These are phyloP conservation scores for Sakesphorus luctuosus DNA, from an alignment of 2,113 vertebrate species.

Conservation along the genomic window DNA sequence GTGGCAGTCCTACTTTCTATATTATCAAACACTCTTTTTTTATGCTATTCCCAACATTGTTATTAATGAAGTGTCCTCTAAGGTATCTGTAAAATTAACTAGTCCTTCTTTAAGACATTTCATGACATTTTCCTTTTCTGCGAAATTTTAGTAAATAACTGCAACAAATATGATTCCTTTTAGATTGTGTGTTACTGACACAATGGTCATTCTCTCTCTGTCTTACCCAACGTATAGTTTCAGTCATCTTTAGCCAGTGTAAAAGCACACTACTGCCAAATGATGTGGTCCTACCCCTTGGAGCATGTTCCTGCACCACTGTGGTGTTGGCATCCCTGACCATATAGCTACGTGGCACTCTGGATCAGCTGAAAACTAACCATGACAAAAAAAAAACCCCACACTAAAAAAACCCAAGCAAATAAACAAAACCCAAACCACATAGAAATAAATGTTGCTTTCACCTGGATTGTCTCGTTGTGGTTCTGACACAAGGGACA, in stretches of 20 bases:
- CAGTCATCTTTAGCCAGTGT: slow-evolving; percentile 62
- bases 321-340: not conserved
- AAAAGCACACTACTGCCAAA: not conserved
- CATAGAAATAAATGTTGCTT: not conserved
- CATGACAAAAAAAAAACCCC: not conserved
- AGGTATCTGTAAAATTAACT: not conserved
- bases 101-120: not conserved
- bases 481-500: not conserved
- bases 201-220: not conserved
- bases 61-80: not conserved
- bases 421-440: not conserved
- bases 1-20: not conserved
- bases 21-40: not conserved
- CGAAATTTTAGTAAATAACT: not conserved
- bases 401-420: not conserved
- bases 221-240: slow-evolving; percentile 23
- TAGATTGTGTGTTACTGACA: not conserved
- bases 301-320: not conserved
- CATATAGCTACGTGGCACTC: not conserved
- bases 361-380: not conserved
- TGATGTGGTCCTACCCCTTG: not conserved
- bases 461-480: not conserved
- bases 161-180: not conserved
- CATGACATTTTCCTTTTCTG: not conserved
- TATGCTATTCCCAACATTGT: not conserved